These are phyloP conservation scores for Bombus cullumanus DNA, from an alignment of 1,140 invertebrate genomes.

Conservation along the genomic window DNA sequence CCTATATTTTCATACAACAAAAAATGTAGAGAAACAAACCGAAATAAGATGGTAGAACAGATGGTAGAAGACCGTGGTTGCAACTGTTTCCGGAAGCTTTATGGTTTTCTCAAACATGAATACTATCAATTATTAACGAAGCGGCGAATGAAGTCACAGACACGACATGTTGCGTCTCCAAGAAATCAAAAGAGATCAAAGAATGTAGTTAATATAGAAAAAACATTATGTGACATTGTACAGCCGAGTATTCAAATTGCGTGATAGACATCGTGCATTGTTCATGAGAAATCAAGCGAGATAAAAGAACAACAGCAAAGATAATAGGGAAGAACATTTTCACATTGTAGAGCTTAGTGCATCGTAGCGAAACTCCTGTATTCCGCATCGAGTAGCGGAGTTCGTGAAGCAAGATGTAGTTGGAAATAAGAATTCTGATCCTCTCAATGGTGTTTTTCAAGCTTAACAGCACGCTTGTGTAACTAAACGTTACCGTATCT, in stretches of 20 bases:
- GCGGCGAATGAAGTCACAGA: background rate
- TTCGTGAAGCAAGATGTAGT: constrained; percentile 17
- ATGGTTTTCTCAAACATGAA: background rate
- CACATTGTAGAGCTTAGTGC: background rate
- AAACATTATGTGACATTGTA: no score
- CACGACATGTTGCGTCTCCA: no score
- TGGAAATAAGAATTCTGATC: constrained; percentile 23
- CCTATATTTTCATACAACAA: background rate
- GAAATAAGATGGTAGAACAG: background rate
- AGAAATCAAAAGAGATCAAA: no score
- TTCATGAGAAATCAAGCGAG: no score
- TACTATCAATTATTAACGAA: constrained; percentile 11
- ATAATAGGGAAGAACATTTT: background rate
- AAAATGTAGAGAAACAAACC: background rate
- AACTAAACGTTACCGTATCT: background rate
- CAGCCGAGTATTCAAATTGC: no score
- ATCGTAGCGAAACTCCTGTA: background rate
- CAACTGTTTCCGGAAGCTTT: no score
- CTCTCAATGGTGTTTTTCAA: constrained; percentile 28
- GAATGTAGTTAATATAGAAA: no score
- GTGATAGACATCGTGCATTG: no score
- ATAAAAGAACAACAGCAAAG: background rate
- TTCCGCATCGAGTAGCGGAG: background rate
- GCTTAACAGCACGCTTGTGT: background rate
- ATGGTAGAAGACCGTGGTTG: background rate